A percentile compares a stretch with the other conserved stretches of the same genome.
Evolutionary conservation across 1,140 invertebrate species (phyloP).

Genomic region (Polyergus mexicanus): DNA sequence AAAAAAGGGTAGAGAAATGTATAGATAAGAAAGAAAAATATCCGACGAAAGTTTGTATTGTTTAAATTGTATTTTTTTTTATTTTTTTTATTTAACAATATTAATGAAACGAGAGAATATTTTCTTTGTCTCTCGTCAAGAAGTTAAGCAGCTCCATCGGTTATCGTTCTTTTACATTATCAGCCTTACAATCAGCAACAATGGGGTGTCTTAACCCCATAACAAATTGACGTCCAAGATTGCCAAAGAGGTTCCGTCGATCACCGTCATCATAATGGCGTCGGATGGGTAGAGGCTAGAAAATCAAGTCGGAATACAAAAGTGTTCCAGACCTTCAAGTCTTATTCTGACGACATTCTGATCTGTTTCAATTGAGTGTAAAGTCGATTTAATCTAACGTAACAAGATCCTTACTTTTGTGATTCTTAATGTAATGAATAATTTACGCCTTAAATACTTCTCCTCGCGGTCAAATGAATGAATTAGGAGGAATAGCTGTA

Average conservation of each 20-base stretch:
- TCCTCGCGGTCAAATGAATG: not conserved
- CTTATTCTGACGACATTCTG: not conserved
- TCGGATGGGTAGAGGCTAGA: not conserved
- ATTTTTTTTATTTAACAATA: not conserved
- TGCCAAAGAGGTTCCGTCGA: conserved; percentile 17
- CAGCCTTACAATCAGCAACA: conserved; percentile 32
- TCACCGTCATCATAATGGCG: conserved; percentile 23
- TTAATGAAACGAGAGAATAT: not conserved
- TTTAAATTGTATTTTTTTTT: not conserved
- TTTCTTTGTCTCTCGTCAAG: not conserved
- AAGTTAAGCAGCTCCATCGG: conserved; percentile 29
- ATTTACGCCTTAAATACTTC: not conserved
- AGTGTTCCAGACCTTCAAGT: not conserved
- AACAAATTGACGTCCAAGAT: conserved; percentile 43
- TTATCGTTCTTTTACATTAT: conserved; percentile 29
- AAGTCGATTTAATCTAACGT: conserved; percentile 4
- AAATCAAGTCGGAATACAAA: conserved; percentile 28
- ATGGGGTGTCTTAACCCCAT: conserved; percentile 23
- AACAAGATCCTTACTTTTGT: not conserved
- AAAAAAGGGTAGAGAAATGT: not conserved
- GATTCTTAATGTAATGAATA: not conserved
- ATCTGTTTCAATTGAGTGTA: conserved; percentile 1
- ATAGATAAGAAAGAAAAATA: not conserved
- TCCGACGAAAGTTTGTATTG: not conserved
- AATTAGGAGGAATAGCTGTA: not conserved